A percentile compares a stretch with the other conserved stretches of the same genome.
Evolutionary conservation across 2,888 invertebrate genomes (phyloP).

Genomic region (Sarcophaga subvicina): DNA sequence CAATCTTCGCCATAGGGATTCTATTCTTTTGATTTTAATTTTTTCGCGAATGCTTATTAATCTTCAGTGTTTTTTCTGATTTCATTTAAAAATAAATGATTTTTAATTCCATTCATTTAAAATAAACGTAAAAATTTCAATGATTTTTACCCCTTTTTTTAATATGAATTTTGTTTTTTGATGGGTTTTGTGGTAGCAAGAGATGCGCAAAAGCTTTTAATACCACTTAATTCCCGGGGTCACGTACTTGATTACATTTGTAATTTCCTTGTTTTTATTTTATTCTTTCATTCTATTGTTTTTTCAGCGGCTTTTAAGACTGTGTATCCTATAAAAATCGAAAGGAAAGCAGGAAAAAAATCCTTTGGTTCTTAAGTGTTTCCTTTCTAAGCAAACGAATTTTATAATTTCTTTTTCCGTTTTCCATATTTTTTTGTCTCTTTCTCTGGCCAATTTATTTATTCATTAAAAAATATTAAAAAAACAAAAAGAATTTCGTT

Average conservation of each 20-base stretch:
- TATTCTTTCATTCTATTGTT: conserved; percentile 19
- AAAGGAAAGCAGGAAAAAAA: conserved; percentile 17
- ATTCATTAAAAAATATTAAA: conserved; percentile 21
- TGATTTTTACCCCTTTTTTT: neutral
- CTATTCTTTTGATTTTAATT: too few relatives aligned
- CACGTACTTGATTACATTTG: conserved; percentile 69
- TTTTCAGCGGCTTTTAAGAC: conserved; percentile 25
- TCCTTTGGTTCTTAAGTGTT: conserved; percentile 49
- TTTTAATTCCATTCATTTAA: neutral
- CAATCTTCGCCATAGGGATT: too few relatives aligned
- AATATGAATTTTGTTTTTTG: neutral
- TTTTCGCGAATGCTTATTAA: neutral
- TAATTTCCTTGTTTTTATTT: conserved; percentile 49
- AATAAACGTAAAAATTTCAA: neutral
- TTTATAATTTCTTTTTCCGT: conserved; percentile 38
- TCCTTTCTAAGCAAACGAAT: neutral
- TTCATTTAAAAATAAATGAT: neutral
- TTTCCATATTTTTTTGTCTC: neutral
- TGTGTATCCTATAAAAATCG: conserved; percentile 12
- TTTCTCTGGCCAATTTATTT: conserved; percentile 39
- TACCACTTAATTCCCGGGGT: conserved; percentile 65
- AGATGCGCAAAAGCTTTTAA: conserved; percentile 46
- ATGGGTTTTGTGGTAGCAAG: neutral
- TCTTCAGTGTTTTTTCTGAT: conserved; percentile 19
- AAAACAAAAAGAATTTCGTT: neutral